Base-by-base conservation (phyloP, 2,113 vertebrate genomes). In the Gopherus flavomarginatus region DNA sequence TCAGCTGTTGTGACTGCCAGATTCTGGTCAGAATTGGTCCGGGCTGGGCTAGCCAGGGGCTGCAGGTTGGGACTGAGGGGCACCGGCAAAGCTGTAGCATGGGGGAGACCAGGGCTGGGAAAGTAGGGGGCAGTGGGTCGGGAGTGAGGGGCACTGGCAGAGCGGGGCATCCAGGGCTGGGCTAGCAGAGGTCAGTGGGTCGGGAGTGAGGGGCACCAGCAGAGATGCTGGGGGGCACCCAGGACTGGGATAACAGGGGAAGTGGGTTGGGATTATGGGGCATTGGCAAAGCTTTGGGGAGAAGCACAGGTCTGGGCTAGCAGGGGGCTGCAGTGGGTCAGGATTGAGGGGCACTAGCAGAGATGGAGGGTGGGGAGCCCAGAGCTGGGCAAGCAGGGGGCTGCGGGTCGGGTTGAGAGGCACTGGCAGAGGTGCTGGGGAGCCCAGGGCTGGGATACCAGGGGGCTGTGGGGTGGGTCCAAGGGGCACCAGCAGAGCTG, bases 101-200 rank as follows among this genome's bases (percentile, higher is more conserved):
- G 17, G 52, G 54, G 54, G 54, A 3, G 17, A 8, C 54, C 54
- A 56, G 7, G 22, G 22, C 22, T 9, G 22, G 54, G 54, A 1
- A 24, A 10, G 54, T 2, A 56, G 54, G 52, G 52, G 52, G 47
- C 52, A 17, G 52, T 53, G 52, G 52, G 52, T n/a, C 2, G 4
- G 42, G 77, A 49, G 1, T 79, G 77, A 79, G 42, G 77, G 77
- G 11, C 42, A 19, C 11, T 4, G 1, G 31, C 62, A 65, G 62
- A 65, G 24, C 19, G 54, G 54, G 24, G 54, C 3, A 4, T 14
- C 62, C 62, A 65, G 29, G 62, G 14, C 29, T 35, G 27, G 65
- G 9, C 2, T 8, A 4, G 29, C 8, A 1, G 10, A 44, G 54
- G 54, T 8, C 3, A 1, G 12, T 26, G 24, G 53, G 54, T 31